These are phyloP conservation scores for Rhinolophus ferrumequinum DNA, from an alignment of 2,113 vertebrate species.

Conservation along the genomic window DNA sequence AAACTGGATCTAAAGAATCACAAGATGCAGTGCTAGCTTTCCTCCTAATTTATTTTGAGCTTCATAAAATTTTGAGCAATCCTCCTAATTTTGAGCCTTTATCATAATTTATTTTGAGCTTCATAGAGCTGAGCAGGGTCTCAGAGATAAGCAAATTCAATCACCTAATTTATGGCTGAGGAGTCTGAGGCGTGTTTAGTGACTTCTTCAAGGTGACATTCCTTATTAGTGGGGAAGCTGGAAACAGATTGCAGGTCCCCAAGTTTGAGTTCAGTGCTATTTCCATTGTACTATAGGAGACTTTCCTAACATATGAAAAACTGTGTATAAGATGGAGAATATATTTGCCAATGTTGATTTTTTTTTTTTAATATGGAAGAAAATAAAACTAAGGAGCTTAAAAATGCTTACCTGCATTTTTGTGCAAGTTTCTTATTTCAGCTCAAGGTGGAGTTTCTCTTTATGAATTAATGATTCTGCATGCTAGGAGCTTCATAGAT, in stretches of 20 bases:
- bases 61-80: background rate
- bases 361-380: slow-evolving; percentile 12
- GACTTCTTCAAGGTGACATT: background rate
- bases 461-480: background rate
- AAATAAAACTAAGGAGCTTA: background rate
- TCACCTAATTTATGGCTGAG: background rate
- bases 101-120: background rate
- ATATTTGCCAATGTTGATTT: slow-evolving; percentile 40
- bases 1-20: background rate
- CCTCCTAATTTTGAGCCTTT: background rate
- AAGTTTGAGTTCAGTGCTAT: background rate
- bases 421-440: slow-evolving; percentile 31
- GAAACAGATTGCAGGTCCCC: background rate
- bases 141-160: background rate
- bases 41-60: background rate
- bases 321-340: background rate
- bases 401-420: background rate
- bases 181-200: background rate
- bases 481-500: background rate
- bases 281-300: background rate
- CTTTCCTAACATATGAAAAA: background rate
- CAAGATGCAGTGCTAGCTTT: background rate
- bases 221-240: background rate
- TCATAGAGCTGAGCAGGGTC: background rate
- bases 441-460: background rate